These are phyloP conservation scores for Lasius fuliginosus DNA, from an alignment of 2,888 invertebrate species.

Conservation along the genomic window DNA sequence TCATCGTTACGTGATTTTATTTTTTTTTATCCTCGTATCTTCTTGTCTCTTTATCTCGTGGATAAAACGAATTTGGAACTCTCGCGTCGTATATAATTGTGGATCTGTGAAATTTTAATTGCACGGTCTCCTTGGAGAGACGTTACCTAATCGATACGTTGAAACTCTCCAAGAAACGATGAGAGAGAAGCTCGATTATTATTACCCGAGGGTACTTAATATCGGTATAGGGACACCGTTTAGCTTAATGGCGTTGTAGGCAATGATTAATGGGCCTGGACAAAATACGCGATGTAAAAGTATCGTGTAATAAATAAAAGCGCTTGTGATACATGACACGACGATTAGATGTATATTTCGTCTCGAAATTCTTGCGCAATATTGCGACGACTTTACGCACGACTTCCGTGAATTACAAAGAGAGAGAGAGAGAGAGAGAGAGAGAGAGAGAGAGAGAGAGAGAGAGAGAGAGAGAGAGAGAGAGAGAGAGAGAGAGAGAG, in stretches of 20 bases:
- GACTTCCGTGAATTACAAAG: constrained; percentile 13
- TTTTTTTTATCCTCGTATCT: constrained; percentile 21
- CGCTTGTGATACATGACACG: neutral
- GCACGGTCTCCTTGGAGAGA: neutral
- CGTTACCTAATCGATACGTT: neutral
- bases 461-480: constrained; percentile 4
- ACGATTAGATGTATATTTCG: neutral
- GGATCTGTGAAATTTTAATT: constrained; percentile 30
- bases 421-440: neutral
- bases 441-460: constrained; percentile 2
- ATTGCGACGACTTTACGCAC: constrained; percentile 3
- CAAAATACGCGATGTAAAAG: constrained; percentile 25
- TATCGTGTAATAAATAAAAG: neutral
- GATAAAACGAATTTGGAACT: neutral
- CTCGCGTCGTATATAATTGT: neutral
- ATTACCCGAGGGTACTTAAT: constrained; percentile 39
- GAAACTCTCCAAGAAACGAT: neutral
- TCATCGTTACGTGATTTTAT: constrained; percentile 40
- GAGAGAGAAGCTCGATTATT: constrained; percentile 23
- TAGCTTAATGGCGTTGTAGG: constrained; percentile 29
- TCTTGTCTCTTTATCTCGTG: constrained; percentile 16
- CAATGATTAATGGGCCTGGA: constrained; percentile 36
- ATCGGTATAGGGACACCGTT: constrained; percentile 17
- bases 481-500: constrained; percentile 3
- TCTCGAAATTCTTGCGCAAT: constrained; percentile 22